Percentiles rank a stretch among this genome's conserved stretches.
Conservation (phyloP, 2,797 vertebrate species). For the Hippopotamyrus pictus region DNA sequence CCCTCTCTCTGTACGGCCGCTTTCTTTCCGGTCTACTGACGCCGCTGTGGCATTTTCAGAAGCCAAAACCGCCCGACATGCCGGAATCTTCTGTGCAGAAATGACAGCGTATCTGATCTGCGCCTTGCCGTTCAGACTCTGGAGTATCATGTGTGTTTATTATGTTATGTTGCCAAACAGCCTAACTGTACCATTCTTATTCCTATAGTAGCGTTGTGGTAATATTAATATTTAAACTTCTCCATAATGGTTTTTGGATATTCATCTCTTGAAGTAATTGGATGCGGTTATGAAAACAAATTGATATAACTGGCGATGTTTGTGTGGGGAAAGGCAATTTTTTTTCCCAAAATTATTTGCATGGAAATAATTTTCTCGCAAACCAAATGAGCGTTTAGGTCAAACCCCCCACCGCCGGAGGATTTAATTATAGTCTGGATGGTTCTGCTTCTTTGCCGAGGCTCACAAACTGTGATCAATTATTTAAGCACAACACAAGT, state of each 20-base stretch:
- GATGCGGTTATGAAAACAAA: conserved; percentile 11
- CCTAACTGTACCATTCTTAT: background rate
- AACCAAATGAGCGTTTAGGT: conserved; percentile 12
- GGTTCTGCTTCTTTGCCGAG: background rate
- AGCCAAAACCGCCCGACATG: background rate
- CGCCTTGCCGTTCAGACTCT: background rate
- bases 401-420: background rate
- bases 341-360: background rate
- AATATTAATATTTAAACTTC: conserved; percentile 13
- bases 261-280: conserved; percentile 17
- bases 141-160: background rate
- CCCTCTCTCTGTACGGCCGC: background rate
- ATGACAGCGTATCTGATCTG: background rate
- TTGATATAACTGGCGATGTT: background rate
- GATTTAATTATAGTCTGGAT: conserved; percentile 13
- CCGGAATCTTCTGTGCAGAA: background rate
- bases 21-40: background rate
- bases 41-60: background rate
- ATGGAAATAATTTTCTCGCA: conserved; percentile 10
- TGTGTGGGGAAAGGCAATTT: background rate
- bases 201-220: background rate
- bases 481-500: conserved; percentile 15
- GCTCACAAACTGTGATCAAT: conserved; percentile 1
- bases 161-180: background rate
- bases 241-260: background rate